phyloP scores from a whole-genome alignment of 1,140 invertebrate species.

The Cotesia vestalis region DNA sequence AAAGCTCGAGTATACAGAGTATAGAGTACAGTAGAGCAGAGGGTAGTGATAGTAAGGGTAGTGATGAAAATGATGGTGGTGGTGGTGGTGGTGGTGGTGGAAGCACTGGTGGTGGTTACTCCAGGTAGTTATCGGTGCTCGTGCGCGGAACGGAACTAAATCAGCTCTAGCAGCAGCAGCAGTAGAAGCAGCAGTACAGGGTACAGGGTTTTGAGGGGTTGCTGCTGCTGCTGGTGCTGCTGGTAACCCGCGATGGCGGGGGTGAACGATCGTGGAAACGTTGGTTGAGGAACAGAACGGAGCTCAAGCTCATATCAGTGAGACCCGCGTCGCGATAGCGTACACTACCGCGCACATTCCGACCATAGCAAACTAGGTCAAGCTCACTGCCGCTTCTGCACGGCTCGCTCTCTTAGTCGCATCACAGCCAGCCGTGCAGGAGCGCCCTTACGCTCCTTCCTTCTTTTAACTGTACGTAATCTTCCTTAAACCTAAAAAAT shows the following conservation, averaged over 20 bases:
- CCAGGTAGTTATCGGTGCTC: neutral
- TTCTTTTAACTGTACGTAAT: slow-evolving; percentile 7
- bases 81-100: neutral
- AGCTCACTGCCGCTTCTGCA: slow-evolving; percentile 29
- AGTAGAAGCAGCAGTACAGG: too few relatives aligned
- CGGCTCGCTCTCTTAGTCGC: slow-evolving; percentile 32
- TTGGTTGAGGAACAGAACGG: slow-evolving; percentile 17
- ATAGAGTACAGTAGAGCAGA: neutral
- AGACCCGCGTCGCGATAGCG: slow-evolving; percentile 40
- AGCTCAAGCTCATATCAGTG: slow-evolving; percentile 31
- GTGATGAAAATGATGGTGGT: too few relatives aligned
- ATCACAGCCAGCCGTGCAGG: slow-evolving; percentile 35
- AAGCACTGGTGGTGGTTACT: neutral
- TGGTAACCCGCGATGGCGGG: neutral
- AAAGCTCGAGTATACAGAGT: neutral
- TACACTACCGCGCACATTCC: slow-evolving; percentile 33
- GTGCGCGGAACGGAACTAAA: neutral
- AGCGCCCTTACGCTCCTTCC: slow-evolving; percentile 18
- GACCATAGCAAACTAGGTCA: slow-evolving; percentile 35
- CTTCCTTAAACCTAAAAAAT: neutral
- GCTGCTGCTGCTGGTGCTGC: too few relatives aligned
- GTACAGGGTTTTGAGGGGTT: too few relatives aligned
- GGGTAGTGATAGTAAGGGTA: slow-evolving; percentile 1
- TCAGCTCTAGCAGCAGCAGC: neutral
- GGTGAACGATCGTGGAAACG: slow-evolving; percentile 4